These are phyloP conservation scores for Cremastinae sp. DNA, from an alignment of 2,888 invertebrate genomes.

Conservation along the genomic window DNA sequence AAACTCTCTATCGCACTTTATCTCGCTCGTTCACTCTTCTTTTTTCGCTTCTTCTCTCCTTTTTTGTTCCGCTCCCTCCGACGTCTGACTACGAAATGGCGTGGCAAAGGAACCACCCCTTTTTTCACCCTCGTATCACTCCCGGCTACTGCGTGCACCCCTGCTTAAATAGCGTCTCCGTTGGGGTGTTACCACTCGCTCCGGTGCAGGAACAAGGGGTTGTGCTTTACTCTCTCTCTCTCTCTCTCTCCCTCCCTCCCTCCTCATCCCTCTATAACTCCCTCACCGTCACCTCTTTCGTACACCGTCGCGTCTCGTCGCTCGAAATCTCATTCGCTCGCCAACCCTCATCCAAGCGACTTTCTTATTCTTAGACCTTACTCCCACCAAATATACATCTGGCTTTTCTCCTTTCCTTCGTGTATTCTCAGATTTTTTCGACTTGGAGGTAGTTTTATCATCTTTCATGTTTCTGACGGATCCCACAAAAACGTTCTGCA, in stretches of 20 bases:
- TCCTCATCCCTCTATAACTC: not conserved
- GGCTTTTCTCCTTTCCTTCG: not conserved
- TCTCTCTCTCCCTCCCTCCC: constrained; percentile 12
- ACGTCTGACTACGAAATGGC: constrained; percentile 66
- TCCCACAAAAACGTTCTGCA: too few species aligned
- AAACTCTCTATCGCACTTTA: constrained; percentile 39
- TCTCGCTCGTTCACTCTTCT: too few species aligned
- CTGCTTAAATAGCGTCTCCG: constrained; percentile 10
- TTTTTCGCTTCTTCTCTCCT: constrained; percentile 18
- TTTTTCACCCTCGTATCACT: constrained; percentile 59
- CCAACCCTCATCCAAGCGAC: constrained; percentile 35
- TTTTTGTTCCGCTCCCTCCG: constrained; percentile 27
- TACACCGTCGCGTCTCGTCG: constrained; percentile 33
- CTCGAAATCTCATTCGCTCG: constrained; percentile 55
- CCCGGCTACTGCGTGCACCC: constrained; percentile 26
- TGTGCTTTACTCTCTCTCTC: constrained; percentile 14
- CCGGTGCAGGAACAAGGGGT: constrained; percentile 36
- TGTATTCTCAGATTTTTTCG: constrained; percentile 1
- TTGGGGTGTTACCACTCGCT: constrained; percentile 29
- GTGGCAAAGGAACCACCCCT: constrained; percentile 65
- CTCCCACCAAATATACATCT: constrained; percentile 11
- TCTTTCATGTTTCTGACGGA: too few species aligned
- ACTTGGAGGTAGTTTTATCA: too few species aligned
- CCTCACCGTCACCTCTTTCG: not conserved
- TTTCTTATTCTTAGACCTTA: constrained; percentile 10